Evolutionary conservation across 1,140 invertebrate genomes (phyloP), one percentile per base, ranked within the genome.

Genomic region (Calosoma granatense): DNA sequence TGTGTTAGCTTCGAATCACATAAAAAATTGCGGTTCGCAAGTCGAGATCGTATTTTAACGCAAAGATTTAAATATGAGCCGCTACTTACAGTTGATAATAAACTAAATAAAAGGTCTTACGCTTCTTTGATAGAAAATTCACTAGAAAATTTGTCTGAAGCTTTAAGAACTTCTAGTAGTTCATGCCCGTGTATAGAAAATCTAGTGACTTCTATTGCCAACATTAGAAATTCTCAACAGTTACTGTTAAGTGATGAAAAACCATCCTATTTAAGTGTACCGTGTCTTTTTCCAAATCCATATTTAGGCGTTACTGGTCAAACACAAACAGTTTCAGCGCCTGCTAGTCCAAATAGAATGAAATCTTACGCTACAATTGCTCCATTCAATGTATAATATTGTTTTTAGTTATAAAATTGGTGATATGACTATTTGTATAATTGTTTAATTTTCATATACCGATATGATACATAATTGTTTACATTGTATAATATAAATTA

Each of bases 1-100:
- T 88, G 85, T 63, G 84, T 84, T 53, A 89, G 86, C 65, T 77
- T 87, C 60, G 88, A 90, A 67, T 90, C 87, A 20, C 86, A 87
- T 20, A 90, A 90, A 66, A 82, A 84, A 61, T 67, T 90, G 23
- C 71, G 87, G 43, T 90, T 90, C 63, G 87, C 87, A 1, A 83
- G 81, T 22, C 82, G 81, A 1, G 83, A 82, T 63, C 62, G 63
- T 23, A 54, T 64, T 52, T 62, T 67, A 61, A n/a, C 59, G 63
- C n/a, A n/a, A 36, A 59, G 63, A 43, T 15, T 56, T 39, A 20
- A 53, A 59, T 41, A 59, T 11, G 64, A 59, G 22, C 65, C 60
- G 19, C 65, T 70, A 9, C 63, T 78, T 9, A 74, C 78, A 20
- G 60, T 64, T 2, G 76, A 79, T 57, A 73, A 69, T 22, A 80